phyloP scores from a whole-genome alignment of 2,113 vertebrate species.

The Scalopus aquaticus region DNA sequence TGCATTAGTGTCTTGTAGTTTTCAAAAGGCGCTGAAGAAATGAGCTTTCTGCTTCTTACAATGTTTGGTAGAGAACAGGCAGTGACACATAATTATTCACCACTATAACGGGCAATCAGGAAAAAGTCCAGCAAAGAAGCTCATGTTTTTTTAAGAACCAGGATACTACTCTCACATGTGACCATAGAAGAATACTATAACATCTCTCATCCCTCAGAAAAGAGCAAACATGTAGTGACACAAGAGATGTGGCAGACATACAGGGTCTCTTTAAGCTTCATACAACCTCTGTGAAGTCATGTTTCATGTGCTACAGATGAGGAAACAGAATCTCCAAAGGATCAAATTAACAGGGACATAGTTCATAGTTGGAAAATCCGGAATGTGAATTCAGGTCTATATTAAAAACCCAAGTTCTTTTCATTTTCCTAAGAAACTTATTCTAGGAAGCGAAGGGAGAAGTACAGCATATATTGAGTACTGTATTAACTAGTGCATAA shows the following conservation, averaged over 20 bases:
- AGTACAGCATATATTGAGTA: background rate
- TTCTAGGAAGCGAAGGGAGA: background rate
- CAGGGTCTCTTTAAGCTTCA: background rate
- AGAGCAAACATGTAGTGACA: background rate
- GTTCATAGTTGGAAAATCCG: background rate
- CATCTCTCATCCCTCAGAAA: background rate
- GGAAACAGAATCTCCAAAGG: background rate
- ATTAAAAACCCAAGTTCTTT: background rate
- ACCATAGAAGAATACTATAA: background rate
- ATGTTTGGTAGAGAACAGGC: background rate
- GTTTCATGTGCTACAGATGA: background rate
- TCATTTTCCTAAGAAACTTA: constrained; percentile 9
- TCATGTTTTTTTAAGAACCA: background rate
- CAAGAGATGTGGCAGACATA: background rate
- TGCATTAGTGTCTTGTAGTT: constrained; percentile 16
- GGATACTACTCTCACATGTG: background rate
- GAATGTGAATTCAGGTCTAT: background rate
- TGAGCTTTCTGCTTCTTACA: constrained; percentile 45
- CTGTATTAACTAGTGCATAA: background rate
- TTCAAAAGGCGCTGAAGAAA: constrained; percentile 46
- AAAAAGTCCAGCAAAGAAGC: background rate
- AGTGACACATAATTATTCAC: constrained; percentile 52
- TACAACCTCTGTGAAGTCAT: background rate
- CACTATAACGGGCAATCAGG: background rate
- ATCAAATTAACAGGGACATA: background rate